A percentile compares a stretch with the other conserved stretches of the same genome.
Conservation (phyloP, 2,797 vertebrate genomes). For the Intellagama lesueurii region DNA sequence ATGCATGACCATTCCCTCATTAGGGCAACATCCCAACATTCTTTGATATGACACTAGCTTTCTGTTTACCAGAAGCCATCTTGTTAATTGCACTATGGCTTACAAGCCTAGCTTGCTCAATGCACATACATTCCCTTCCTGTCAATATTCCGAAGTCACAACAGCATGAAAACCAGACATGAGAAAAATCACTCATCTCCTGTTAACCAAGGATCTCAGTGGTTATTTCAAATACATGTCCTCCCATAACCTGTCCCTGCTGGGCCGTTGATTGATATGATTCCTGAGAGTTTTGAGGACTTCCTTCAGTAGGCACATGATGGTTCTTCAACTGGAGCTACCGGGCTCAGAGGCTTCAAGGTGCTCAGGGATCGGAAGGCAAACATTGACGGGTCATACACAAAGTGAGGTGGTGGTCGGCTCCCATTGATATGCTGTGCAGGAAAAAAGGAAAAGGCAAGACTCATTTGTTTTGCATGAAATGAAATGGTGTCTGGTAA, state of each 20-base stretch:
- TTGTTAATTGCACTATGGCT: background rate
- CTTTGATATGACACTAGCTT: slow-evolving; percentile 16
- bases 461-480: slow-evolving; percentile 40
- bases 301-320: slow-evolving; percentile 82
- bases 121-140: slow-evolving; percentile 37
- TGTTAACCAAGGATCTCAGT: slow-evolving; percentile 32
- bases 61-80: background rate
- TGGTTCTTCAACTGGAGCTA: slow-evolving; percentile 87
- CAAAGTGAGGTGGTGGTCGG: slow-evolving; percentile 83
- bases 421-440: slow-evolving; percentile 82
- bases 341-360: slow-evolving; percentile 86
- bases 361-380: slow-evolving; percentile 91
- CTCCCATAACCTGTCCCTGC: slow-evolving; percentile 46
- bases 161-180: slow-evolving; percentile 36
- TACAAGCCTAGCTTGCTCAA: slow-evolving; percentile 21
- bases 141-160: background rate
- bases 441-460: slow-evolving; percentile 39
- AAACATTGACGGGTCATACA: slow-evolving; percentile 90
- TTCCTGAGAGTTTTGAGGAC: slow-evolving; percentile 75
- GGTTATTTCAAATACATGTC: slow-evolving; percentile 39
- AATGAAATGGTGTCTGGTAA: background rate
- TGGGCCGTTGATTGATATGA: slow-evolving; percentile 44
- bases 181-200: slow-evolving; percentile 29
- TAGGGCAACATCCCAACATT: slow-evolving; percentile 23
- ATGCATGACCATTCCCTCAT: background rate